Evolutionary conservation across 2,888 invertebrate species (phyloP), one percentile per base, ranked within the genome.

Genomic region (Axea sp.): DNA sequence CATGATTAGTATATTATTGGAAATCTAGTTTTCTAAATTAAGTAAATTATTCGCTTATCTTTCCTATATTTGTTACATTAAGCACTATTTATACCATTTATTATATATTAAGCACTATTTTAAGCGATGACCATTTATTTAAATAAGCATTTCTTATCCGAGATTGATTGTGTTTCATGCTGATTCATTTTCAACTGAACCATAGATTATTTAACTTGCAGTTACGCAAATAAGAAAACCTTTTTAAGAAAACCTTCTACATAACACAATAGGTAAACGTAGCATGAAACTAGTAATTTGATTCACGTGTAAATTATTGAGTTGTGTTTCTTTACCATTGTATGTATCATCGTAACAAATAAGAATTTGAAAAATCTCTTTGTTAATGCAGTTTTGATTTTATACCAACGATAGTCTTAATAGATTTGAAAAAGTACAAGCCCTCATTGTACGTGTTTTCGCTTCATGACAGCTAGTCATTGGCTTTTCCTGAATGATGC

Each of bases 391-490:
- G 24, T 17, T 11, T 26, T 26, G 30, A n/a, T 30, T 43, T 53
- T 43, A 30, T 43, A 26, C 15, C 30, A 6, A 22, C n/a, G 4
- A 17, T 43, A 19, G 24, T 26, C 31, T 30, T 30, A 22, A 45
- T 19, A 47, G 28, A 37, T 60, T 39, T 30, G 47, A 35, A 19
- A 37, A 45, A 60, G 47, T 11, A 28, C 17, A 28, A 35, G 11
- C 11, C 28, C 7, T 22, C 14, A 49, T 62, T 62, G 41, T 33
- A 51, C 53, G 30, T 15, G 19, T 3, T 15, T 19, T 45, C 43
- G 55, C 49, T 67, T 55, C 62, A 64, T 59, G 59, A 47, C 45
- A 35, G 14, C 8, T 19, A 53, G 14, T 9, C 39, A 37, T 53
- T 41, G 68, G 37, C 59, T 57, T 64, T 45, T 14, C 24, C 7